Conservation (phyloP, 2,888 invertebrate species). For the Tenthredo notha region DNA sequence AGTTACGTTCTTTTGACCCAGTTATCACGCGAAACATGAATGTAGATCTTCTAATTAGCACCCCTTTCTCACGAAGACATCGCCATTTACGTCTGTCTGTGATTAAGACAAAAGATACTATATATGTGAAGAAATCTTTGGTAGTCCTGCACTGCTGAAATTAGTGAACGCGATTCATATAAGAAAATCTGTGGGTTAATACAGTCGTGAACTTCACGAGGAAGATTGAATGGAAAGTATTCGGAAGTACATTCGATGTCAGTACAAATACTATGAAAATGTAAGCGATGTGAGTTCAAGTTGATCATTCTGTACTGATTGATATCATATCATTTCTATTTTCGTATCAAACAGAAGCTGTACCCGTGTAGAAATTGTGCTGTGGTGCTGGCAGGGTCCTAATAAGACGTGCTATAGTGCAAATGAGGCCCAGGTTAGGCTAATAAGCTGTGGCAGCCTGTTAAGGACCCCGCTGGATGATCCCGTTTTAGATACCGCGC, state of each 20-base stretch:
- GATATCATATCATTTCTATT: no score
- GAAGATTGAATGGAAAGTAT: background rate
- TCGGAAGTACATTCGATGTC: background rate
- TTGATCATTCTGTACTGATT: no score
- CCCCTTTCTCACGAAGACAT: background rate
- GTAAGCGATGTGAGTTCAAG: background rate
- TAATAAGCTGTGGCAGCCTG: no score
- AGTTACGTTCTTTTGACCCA: background rate
- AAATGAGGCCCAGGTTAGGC: no score
- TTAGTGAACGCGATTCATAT: background rate
- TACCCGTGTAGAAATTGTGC: no score
- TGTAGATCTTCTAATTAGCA: conserved; percentile 25
- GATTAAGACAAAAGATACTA: background rate
- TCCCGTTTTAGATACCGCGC: no score
- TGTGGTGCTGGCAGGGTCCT: no score
- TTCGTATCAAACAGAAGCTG: no score
- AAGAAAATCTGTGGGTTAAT: background rate
- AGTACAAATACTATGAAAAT: background rate
- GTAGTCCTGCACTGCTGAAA: background rate
- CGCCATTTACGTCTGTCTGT: background rate
- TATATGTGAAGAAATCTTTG: background rate
- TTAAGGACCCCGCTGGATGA: no score
- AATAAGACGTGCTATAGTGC: no score
- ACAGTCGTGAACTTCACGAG: background rate
- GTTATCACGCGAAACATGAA: background rate